Conservation (phyloP, 64 coral and sea anemone species). For the Anthopleura sola region DNA sequence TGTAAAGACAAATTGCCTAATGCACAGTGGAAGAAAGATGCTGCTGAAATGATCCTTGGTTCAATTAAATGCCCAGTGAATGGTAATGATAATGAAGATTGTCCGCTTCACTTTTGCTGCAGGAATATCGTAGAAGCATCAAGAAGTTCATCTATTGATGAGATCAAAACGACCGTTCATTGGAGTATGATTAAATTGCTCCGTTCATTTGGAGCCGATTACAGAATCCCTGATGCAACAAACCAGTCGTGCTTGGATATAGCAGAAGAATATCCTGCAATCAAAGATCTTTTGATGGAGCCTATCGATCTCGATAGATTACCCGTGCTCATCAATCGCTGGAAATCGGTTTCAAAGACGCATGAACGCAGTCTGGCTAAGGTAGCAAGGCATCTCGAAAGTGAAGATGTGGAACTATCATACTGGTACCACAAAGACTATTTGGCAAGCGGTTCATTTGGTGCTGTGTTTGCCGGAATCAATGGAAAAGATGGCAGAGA, state of each 20-base stretch:
- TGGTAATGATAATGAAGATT: background rate
- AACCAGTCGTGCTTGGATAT: background rate
- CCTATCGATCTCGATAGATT: background rate
- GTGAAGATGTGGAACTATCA: background rate
- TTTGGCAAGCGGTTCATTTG: constrained; percentile 28
- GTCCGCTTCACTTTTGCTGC: background rate
- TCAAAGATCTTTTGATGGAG: constrained; percentile 4
- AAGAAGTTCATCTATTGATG: background rate
- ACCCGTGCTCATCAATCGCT: constrained; percentile 18
- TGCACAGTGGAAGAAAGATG: background rate
- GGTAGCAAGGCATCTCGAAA: constrained; percentile 11
- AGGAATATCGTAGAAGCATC: background rate
- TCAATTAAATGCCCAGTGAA: background rate
- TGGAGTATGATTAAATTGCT: background rate
- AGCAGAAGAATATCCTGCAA: background rate
- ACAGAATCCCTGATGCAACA: background rate
- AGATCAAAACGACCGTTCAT: too few relatives aligned
- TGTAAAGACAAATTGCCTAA: background rate
- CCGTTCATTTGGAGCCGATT: background rate
- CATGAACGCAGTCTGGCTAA: constrained; percentile 18
- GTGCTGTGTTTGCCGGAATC: constrained; percentile 34
- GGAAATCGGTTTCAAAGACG: constrained; percentile 23
- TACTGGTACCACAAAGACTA: constrained; percentile 34
- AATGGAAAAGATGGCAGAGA: constrained; percentile 62
- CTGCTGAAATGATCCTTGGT: background rate